phyloP scores from a whole-genome alignment of 2,888 invertebrate species.

The Octonoba sinensis region DNA sequence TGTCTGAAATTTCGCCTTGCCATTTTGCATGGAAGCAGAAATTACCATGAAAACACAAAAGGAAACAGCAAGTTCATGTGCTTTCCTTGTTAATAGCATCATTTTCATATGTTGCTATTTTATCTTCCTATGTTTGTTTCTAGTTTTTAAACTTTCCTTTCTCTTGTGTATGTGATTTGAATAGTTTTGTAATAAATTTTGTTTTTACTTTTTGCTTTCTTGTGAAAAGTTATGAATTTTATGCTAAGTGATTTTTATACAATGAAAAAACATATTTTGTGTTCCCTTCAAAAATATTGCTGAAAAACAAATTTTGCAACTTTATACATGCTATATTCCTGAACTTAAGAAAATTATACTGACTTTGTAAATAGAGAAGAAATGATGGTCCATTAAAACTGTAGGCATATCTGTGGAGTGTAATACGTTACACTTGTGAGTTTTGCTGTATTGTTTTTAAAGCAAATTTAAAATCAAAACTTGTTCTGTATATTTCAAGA shows the following conservation, averaged over 20 bases:
- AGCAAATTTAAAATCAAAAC: constrained; percentile 10
- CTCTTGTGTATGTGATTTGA: no score
- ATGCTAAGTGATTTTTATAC: background rate
- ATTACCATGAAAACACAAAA: background rate
- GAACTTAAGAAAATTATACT: constrained; percentile 29
- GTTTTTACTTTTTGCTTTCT: background rate
- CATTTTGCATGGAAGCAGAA: constrained; percentile 16
- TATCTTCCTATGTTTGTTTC: constrained; percentile 8
- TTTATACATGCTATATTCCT: background rate
- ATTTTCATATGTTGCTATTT: background rate
- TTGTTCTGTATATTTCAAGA: no score
- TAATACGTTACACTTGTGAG: constrained; percentile 14
- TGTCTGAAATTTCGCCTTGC: constrained; percentile 20
- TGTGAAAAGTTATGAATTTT: background rate
- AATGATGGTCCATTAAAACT: constrained; percentile 43
- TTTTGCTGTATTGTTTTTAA: constrained; percentile 52
- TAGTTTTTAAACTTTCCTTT: background rate
- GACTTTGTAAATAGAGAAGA: constrained; percentile 43
- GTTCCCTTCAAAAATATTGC: background rate
- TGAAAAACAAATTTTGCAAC: background rate
- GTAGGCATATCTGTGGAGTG: constrained; percentile 51
- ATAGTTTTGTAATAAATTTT: background rate
- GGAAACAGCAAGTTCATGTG: no score
- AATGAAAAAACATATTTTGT: background rate
- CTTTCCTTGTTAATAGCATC: no score